Conservation (phyloP, 2,113 vertebrate species). For the Fregata magnificens region DNA sequence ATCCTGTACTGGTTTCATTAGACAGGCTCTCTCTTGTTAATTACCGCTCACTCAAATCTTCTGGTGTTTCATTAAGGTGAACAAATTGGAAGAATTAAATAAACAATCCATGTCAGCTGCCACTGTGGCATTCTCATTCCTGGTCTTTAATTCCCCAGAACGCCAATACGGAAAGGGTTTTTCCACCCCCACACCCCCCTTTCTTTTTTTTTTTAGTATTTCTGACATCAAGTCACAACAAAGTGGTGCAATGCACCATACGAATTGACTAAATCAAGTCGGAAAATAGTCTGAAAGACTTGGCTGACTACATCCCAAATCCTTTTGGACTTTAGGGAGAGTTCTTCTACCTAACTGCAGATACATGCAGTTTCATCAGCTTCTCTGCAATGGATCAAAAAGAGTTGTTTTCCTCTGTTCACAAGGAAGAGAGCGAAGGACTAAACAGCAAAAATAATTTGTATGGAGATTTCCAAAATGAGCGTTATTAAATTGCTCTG, state of each 20-base stretch:
- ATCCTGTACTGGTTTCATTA: constrained; percentile 85
- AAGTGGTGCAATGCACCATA: constrained; percentile 21
- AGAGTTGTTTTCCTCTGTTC: background rate
- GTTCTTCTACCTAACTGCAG: constrained; percentile 8
- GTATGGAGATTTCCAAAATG: background rate
- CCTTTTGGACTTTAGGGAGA: constrained; percentile 52
- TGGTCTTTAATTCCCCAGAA: constrained; percentile 44
- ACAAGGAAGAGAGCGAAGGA: background rate
- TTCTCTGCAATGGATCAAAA: background rate
- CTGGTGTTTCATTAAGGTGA: constrained; percentile 87
- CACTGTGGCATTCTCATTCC: background rate
- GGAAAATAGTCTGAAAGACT: constrained; percentile 58
- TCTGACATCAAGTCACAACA: constrained; percentile 11
- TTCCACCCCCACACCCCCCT: fast-evolving
- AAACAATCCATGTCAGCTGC: constrained; percentile 71
- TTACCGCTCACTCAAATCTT: constrained; percentile 87
- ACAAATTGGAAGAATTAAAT: constrained; percentile 91
- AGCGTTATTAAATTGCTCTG: background rate
- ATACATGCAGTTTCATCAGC: background rate
- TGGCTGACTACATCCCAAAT: constrained; percentile 47
- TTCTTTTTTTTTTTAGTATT: background rate
- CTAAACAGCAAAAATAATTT: background rate
- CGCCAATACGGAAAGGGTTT: background rate
- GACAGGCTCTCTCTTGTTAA: constrained; percentile 82
- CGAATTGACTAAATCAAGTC: constrained; percentile 41